These are phyloP conservation scores for Vireo griseus DNA, from an alignment of 2,797 vertebrate species.

Conservation along the genomic window DNA sequence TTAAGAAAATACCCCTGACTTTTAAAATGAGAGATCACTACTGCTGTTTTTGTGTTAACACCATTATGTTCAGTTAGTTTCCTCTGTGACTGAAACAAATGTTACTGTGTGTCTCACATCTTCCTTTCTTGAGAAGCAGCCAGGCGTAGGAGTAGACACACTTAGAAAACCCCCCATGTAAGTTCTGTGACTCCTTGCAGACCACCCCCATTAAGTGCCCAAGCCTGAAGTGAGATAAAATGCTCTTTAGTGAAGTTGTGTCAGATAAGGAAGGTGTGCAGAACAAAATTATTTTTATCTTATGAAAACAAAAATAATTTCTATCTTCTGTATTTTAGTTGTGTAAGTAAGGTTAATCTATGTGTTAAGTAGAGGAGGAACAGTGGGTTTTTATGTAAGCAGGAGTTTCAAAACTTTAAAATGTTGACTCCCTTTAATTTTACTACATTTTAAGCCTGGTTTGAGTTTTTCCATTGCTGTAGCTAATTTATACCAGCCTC, in stretches of 20 bases:
- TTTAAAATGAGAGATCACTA: not conserved
- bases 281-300: not conserved
- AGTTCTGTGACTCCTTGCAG: not conserved
- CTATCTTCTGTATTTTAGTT: not conserved
- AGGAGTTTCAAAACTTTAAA: not conserved
- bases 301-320: not conserved
- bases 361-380: not conserved
- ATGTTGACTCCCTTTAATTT: not conserved
- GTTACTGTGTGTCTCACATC: not conserved
- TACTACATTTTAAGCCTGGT: not conserved
- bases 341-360: not conserved
- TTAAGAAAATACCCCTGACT: not conserved
- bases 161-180: not conserved
- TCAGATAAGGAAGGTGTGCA: not conserved
- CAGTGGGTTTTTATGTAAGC: not conserved
- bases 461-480: not conserved
- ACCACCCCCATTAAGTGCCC: not conserved
- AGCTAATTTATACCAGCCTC: not conserved
- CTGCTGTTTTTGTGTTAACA: not conserved
- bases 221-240: not conserved
- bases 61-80: slow-evolving; percentile 30
- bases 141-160: not conserved
- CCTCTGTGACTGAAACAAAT: slow-evolving; percentile 31
- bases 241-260: not conserved
- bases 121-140: slow-evolving; percentile 53